These are phyloP conservation scores for Tenebrosternarchus preto DNA, from an alignment of 2,113 vertebrate genomes.

Conservation along the genomic window DNA sequence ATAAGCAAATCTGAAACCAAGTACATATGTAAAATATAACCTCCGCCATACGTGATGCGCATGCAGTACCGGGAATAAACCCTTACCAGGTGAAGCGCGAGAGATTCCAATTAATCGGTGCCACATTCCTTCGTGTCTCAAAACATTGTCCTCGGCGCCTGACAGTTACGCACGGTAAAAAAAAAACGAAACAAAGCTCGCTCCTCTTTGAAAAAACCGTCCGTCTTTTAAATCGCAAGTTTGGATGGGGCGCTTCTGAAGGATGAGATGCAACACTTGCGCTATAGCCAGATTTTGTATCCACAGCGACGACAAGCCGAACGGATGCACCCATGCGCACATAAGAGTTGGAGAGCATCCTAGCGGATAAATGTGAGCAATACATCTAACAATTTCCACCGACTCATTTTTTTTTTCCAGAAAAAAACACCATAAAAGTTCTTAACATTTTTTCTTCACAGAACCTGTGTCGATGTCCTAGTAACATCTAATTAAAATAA, in stretches of 20 bases:
- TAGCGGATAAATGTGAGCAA: slow-evolving; percentile 50
- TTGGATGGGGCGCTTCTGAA: neutral
- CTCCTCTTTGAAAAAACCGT: too few relatives aligned
- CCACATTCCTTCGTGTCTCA: too few relatives aligned
- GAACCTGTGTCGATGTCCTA: neutral
- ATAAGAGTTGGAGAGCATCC: slow-evolving; percentile 50
- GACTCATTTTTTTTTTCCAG: too few relatives aligned
- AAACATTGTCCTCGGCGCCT: too few relatives aligned
- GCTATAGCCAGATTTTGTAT: neutral
- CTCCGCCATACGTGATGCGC: neutral
- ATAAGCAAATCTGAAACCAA: too few relatives aligned
- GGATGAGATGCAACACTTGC: slow-evolving; percentile 25
- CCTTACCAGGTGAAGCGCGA: slow-evolving; percentile 38
- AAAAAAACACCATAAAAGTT: too few relatives aligned
- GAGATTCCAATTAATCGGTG: slow-evolving; percentile 1
- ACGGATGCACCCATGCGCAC: neutral
- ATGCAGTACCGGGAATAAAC: neutral
- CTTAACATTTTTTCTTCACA: neutral
- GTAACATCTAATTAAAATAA: neutral
- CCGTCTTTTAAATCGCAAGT: neutral
- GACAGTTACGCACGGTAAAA: too few relatives aligned
- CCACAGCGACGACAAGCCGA: too few relatives aligned
- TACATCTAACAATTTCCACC: slow-evolving; percentile 23
- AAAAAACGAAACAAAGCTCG: too few relatives aligned
- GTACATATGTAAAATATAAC: too few relatives aligned